A percentile compares a stretch with the other conserved stretches of the same genome.
phyloP scores from a whole-genome alignment of 2,113 vertebrate species.

The Mungos mungo region DNA sequence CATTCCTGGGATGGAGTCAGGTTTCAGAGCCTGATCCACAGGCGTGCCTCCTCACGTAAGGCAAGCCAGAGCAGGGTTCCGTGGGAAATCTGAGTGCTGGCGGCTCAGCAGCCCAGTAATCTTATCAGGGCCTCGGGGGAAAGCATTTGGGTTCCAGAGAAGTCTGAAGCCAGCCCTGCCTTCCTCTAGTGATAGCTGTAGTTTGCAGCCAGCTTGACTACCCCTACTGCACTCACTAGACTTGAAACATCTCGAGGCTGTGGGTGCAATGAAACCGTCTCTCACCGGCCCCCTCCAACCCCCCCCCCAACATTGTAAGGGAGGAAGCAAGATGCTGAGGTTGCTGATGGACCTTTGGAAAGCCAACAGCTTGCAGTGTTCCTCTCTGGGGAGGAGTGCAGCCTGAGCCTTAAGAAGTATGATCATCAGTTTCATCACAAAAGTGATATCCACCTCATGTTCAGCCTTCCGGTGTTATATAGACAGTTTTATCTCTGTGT shows the following conservation, averaged over 20 bases:
- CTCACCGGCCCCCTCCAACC: neutral
- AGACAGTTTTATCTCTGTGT: neutral
- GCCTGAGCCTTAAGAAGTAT: neutral
- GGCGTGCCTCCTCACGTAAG: neutral
- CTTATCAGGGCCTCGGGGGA: conserved; percentile 67
- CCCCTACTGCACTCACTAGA: neutral
- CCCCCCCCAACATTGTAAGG: neutral
- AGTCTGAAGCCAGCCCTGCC: conserved; percentile 46
- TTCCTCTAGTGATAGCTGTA: neutral
- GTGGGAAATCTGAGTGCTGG: conserved; percentile 67
- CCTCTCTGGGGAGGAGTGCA: neutral
- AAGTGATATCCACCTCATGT: neutral
- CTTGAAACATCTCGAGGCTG: neutral
- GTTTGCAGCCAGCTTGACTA: neutral
- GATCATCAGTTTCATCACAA: neutral
- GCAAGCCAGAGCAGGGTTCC: neutral
- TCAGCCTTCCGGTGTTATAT: neutral
- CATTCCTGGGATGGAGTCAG: conserved; percentile 49
- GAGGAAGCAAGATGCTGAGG: neutral
- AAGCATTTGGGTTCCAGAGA: conserved; percentile 54
- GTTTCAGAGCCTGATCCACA: conserved; percentile 37
- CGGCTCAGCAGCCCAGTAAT: neutral
- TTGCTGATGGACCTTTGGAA: neutral
- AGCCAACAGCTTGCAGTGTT: neutral
- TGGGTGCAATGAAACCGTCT: neutral